Conservation (phyloP, 2,888 invertebrate species). For the Rhagonycha fulva region DNA sequence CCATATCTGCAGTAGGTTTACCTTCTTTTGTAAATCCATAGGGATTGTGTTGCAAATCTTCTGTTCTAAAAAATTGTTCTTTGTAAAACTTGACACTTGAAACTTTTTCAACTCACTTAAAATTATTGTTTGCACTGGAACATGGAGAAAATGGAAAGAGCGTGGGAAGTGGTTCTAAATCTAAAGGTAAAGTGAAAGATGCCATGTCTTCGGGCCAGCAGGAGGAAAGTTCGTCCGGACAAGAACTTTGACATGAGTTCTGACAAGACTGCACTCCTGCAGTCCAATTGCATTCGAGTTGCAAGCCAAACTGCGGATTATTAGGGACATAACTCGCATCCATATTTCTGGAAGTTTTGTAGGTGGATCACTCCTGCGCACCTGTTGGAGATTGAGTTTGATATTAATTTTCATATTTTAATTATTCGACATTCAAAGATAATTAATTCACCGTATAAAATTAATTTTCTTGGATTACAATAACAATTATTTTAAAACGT, state of each 20-base stretch:
- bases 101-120: slow-evolving; percentile 37
- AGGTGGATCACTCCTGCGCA: slow-evolving; percentile 32
- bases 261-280: slow-evolving; percentile 48
- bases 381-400: slow-evolving; percentile 32
- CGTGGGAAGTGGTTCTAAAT: slow-evolving; percentile 84
- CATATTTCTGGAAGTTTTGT: slow-evolving; percentile 53
- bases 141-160: slow-evolving; percentile 87
- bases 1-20: slow-evolving; percentile 70
- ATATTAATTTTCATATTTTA: slow-evolving; percentile 10
- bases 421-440: not conserved
- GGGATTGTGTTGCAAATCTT: slow-evolving; percentile 23
- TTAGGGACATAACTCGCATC: slow-evolving; percentile 67
- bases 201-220: slow-evolving; percentile 75
- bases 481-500: not conserved
- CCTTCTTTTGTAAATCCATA: slow-evolving; percentile 36
- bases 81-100: not conserved
- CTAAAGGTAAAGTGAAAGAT: slow-evolving; percentile 82
- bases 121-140: slow-evolving; percentile 57
- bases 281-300: slow-evolving; percentile 56
- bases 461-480: not conserved
- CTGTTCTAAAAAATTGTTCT: slow-evolving; percentile 31
- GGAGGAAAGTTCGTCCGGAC: slow-evolving; percentile 53
- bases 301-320: slow-evolving; percentile 69
- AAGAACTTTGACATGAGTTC: slow-evolving; percentile 51
- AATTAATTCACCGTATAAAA: not conserved